Percentiles rank a stretch among this genome's conserved stretches.
Conservation (phyloP, 92 coral and sea anemone genomes). For the Epizoanthus ramosus region DNA sequence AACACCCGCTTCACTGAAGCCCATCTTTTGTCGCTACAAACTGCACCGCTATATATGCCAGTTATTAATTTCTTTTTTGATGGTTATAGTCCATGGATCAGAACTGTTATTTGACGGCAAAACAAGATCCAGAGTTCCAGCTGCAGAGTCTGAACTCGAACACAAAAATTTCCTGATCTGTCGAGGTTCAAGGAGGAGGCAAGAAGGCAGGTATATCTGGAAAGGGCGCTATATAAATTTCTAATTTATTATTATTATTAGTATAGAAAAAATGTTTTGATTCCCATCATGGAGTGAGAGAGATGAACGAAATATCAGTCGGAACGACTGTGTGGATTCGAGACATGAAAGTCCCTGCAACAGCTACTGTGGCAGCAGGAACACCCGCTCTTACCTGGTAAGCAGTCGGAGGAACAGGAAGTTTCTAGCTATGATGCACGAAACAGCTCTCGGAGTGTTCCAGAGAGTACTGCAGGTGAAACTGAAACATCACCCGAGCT, state of each 20-base stretch:
- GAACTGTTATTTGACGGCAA: slow-evolving; percentile 15
- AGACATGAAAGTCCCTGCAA: slow-evolving; percentile 27
- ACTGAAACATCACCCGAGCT: not conserved
- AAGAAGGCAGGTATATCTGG: slow-evolving; percentile 2
- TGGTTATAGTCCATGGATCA: slow-evolving; percentile 14
- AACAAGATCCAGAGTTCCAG: slow-evolving; percentile 22
- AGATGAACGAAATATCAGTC: slow-evolving; percentile 8
- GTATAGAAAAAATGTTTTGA: slow-evolving; percentile 11
- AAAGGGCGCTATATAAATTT: too few species aligned
- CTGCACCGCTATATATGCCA: not conserved
- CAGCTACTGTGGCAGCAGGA: slow-evolving; percentile 5
- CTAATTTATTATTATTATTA: too few species aligned
- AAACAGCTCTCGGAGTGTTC: slow-evolving; percentile 8
- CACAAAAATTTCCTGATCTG: not conserved
- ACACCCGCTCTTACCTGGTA: slow-evolving; percentile 30
- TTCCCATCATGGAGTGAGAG: slow-evolving; percentile 8
- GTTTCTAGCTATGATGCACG: slow-evolving; percentile 18
- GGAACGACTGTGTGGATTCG: slow-evolving; percentile 26
- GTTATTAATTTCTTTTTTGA: not conserved
- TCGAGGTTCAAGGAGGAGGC: not conserved
- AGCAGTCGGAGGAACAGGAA: slow-evolving; percentile 12
- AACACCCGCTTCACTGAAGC: too few species aligned
- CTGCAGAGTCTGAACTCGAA: slow-evolving; percentile 8
- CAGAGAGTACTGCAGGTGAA: slow-evolving; percentile 9
- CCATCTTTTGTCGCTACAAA: not conserved